A percentile compares a stretch with the other conserved stretches of the same genome.
Evolutionary conservation across 2,797 vertebrate species (phyloP).

Genomic region (Tenualosa ilisha): DNA sequence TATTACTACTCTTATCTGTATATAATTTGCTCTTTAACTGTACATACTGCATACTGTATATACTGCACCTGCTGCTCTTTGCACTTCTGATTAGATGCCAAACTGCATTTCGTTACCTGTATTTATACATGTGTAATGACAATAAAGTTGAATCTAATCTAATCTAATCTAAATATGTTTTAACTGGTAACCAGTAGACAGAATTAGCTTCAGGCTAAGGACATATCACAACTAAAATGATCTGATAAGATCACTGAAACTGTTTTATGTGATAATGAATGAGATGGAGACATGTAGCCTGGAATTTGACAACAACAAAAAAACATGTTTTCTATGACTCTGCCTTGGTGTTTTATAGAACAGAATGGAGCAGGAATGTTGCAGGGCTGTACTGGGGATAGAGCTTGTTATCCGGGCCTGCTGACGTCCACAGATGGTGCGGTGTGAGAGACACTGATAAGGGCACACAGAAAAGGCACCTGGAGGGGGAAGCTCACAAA

Average conservation of each 20-base stretch:
- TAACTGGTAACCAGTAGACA: neutral
- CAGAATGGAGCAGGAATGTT: neutral
- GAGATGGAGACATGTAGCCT: neutral
- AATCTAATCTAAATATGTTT: too few species aligned
- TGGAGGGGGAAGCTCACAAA: constrained; percentile 12
- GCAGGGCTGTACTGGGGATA: neutral
- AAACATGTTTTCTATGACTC: neutral
- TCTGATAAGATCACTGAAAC: neutral
- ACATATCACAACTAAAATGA: neutral
- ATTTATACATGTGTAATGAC: too few species aligned
- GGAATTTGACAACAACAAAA: neutral
- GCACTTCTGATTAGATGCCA: too few species aligned
- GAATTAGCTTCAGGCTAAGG: neutral
- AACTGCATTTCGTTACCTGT: too few species aligned
- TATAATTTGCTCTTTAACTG: too few species aligned
- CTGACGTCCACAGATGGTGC: neutral
- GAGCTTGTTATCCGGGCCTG: constrained; percentile 8
- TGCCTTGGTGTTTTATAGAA: neutral
- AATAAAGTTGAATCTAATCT: too few species aligned
- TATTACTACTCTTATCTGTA: too few species aligned
- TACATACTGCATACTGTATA: too few species aligned
- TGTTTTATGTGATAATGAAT: neutral
- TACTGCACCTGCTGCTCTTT: too few species aligned
- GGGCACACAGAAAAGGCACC: constrained; percentile 18
- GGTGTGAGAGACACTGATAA: constrained; percentile 16